These are phyloP conservation scores for Sylvietta virens DNA, from an alignment of 2,113 vertebrate genomes.

Conservation along the genomic window DNA sequence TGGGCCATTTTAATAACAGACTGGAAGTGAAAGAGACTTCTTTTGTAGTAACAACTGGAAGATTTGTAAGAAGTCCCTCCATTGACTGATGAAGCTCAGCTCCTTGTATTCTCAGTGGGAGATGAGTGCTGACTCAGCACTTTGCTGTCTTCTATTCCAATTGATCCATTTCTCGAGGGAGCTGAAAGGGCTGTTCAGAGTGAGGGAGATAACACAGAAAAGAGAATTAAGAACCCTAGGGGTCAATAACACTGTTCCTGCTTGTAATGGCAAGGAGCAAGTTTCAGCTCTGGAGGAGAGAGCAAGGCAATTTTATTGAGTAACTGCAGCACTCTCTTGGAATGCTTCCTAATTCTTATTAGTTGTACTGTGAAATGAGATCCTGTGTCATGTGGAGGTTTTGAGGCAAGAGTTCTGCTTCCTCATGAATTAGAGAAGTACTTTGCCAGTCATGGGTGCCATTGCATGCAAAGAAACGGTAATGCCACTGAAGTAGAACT, in stretches of 20 bases:
- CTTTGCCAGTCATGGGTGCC: not conserved
- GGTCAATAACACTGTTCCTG: not conserved
- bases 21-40: not conserved
- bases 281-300: not conserved
- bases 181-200: not conserved
- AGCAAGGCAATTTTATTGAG: not conserved
- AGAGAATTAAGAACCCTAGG: not conserved
- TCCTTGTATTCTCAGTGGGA: not conserved
- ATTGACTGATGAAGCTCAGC: not conserved
- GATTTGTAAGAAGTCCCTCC: not conserved
- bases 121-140: not conserved
- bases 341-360: not conserved
- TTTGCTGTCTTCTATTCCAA: not conserved
- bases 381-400: not conserved
- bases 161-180: not conserved
- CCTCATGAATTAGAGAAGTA: not conserved
- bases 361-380: not conserved
- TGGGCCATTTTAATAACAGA: not conserved
- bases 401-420: not conserved
- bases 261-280: not conserved
- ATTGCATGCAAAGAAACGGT: not conserved
- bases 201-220: not conserved
- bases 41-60: not conserved
- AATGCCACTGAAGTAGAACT: not conserved
- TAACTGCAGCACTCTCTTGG: not conserved